A percentile compares a stretch with the other conserved stretches of the same genome.
Evolutionary conservation across 1,140 invertebrate species (phyloP).

Genomic region (Drosophila azteca): DNA sequence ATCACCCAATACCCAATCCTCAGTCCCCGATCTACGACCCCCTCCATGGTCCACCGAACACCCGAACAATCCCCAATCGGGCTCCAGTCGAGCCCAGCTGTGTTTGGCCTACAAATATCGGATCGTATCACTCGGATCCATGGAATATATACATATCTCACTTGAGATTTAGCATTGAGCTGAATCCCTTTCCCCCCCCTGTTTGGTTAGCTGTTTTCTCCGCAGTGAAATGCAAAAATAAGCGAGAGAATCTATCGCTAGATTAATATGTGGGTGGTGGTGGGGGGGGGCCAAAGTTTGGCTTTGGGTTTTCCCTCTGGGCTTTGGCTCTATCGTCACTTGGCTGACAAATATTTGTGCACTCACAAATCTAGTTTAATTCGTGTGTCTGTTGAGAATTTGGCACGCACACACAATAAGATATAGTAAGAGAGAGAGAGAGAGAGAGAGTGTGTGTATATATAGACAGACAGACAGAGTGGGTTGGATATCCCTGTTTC

Average conservation of each 20-base stretch:
- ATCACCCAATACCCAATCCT: conserved; percentile 22
- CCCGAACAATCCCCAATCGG: conserved; percentile 3
- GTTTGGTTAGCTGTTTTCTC: conserved; percentile 67
- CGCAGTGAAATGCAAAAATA: conserved; percentile 42
- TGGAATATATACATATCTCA: conserved; percentile 40
- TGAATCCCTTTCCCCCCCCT: background rate
- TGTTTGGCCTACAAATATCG: conserved; percentile 71
- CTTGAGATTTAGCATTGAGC: conserved; percentile 77
- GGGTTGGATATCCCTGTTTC: conserved; percentile 29
- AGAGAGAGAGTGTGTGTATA: too few relatives aligned
- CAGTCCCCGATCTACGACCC: too few relatives aligned
- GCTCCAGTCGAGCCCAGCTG: conserved; percentile 53
- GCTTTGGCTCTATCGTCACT: conserved; percentile 27
- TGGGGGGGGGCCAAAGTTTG: conserved; percentile 19
- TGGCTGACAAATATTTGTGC: conserved; percentile 64
- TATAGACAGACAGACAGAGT: background rate
- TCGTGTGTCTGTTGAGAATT: conserved; percentile 64
- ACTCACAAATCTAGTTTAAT: conserved; percentile 80
- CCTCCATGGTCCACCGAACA: background rate
- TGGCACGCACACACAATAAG: conserved; percentile 55
- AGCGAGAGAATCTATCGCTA: background rate
- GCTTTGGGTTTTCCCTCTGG: conserved; percentile 55
- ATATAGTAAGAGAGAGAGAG: too few relatives aligned
- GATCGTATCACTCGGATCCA: background rate
- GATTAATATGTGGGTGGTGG: too few relatives aligned